A percentile compares a stretch with the other conserved stretches of the same genome.
Conservation (phyloP, 2,797 vertebrate species). For the Onychomys arenicola region DNA sequence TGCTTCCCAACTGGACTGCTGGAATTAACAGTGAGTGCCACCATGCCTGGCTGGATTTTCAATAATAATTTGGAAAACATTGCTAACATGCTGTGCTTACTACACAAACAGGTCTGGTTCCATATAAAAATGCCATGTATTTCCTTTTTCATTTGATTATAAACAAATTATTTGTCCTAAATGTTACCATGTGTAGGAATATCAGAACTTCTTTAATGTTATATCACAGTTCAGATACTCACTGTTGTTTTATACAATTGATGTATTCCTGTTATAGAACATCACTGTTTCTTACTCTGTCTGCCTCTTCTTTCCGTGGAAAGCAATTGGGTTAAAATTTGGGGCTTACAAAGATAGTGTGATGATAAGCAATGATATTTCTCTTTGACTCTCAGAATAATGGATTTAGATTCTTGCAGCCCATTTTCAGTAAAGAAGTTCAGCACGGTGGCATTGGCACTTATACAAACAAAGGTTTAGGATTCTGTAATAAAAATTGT, state of each 20-base stretch:
- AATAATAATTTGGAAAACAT: neutral
- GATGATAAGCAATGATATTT: neutral
- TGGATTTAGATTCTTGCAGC: neutral
- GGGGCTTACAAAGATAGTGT: neutral
- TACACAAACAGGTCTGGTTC: neutral
- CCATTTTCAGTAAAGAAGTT: neutral
- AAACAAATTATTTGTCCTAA: neutral
- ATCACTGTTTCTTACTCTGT: neutral
- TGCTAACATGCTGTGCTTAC: neutral
- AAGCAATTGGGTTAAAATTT: neutral
- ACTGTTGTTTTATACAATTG: neutral
- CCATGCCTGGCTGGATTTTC: neutral
- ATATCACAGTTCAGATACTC: neutral
- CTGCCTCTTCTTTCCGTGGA: neutral
- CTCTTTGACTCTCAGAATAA: constrained; percentile 19
- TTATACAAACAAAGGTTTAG: constrained; percentile 44
- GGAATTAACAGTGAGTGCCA: neutral
- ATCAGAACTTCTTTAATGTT: accelerated
- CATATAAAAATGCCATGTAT: neutral
- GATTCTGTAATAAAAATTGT: neutral
- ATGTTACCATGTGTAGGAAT: neutral
- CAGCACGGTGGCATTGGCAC: neutral
- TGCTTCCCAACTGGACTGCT: neutral
- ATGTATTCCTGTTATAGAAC: neutral
- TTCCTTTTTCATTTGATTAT: neutral